phyloP scores from a whole-genome alignment of 1,140 invertebrate genomes.

The Lepeophtheirus salmonis region DNA sequence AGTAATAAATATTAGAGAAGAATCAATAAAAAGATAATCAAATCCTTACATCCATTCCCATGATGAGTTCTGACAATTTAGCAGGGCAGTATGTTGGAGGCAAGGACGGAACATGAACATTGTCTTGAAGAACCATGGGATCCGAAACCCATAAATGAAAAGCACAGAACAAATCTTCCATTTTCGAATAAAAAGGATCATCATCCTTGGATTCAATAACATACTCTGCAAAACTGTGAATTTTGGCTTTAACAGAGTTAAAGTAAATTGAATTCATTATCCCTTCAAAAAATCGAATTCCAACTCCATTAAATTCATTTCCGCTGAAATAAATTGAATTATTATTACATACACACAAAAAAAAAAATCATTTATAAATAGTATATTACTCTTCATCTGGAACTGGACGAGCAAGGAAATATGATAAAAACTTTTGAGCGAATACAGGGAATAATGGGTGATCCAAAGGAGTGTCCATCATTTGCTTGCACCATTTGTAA shows the following conservation, averaged over 20 bases:
- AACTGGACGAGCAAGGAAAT: slow-evolving; percentile 45
- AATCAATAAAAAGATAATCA: not conserved
- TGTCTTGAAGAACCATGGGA: slow-evolving; percentile 28
- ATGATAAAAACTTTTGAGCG: slow-evolving; percentile 58
- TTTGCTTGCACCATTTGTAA: slow-evolving; percentile 47
- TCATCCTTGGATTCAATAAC: slow-evolving; percentile 24
- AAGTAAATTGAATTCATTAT: slow-evolving; percentile 44
- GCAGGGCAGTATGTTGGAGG: slow-evolving; percentile 25
- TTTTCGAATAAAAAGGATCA: slow-evolving; percentile 18
- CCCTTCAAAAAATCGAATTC: slow-evolving; percentile 54
- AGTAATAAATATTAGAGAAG: not conserved
- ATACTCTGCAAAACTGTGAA: slow-evolving; percentile 42
- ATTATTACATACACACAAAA: slow-evolving; percentile 6
- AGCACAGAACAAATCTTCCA: slow-evolving; percentile 20
- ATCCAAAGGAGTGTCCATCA: slow-evolving; percentile 45
- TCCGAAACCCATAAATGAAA: slow-evolving; percentile 30
- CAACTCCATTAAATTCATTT: slow-evolving; percentile 38
- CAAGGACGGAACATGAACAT: slow-evolving; percentile 29
- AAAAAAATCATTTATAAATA: slow-evolving; percentile 15
- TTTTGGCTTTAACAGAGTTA: slow-evolving; percentile 48
- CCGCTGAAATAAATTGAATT: slow-evolving; percentile 24
- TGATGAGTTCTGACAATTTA: not conserved
- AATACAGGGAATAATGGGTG: slow-evolving; percentile 50
- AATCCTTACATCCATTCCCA: not conserved
- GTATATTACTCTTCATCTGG: slow-evolving; percentile 29